Conservation (phyloP, 2,888 invertebrate genomes). For the Gandaritis pyraliata region DNA sequence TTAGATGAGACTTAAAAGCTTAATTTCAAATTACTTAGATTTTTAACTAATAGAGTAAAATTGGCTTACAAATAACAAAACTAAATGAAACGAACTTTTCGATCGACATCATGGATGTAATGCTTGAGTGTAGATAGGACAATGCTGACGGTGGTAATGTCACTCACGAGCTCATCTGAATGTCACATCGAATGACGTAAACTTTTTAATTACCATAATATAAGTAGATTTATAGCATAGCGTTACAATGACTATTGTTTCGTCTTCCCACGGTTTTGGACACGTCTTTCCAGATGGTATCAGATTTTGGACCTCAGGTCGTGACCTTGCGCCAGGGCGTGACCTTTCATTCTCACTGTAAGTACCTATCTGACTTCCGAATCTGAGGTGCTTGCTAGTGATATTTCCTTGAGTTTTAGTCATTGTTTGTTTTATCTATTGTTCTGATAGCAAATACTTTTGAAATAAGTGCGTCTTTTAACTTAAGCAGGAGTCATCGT, state of each 20-base stretch:
- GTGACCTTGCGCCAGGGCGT: conserved; percentile 67
- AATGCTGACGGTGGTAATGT: conserved; percentile 28
- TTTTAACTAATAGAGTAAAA: not conserved
- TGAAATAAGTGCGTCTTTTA: not conserved
- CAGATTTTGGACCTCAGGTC: conserved; percentile 64
- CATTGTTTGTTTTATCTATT: conserved; percentile 26
- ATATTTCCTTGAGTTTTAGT: conserved; percentile 52
- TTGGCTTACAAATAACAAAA: not conserved
- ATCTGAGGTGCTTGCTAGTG: conserved; percentile 52
- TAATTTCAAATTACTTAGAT: too few species aligned
- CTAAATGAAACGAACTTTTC: not conserved
- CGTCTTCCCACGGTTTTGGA: conserved; percentile 72
- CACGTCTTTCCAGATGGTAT: conserved; percentile 64
- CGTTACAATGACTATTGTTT: conserved; percentile 66
- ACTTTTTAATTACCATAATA: conserved; percentile 74
- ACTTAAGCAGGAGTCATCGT: too few species aligned
- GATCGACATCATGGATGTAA: conserved; percentile 20
- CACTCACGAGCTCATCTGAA: conserved; percentile 44
- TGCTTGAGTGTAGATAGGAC: conserved; percentile 20
- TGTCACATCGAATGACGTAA: conserved; percentile 51
- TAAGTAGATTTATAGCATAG: conserved; percentile 66
- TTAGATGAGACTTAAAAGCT: too few species aligned
- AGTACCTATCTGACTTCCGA: conserved; percentile 61
- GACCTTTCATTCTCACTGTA: conserved; percentile 67
- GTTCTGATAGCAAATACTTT: conserved; percentile 7